These are phyloP conservation scores for Rhipidura dahli DNA, from an alignment of 2,113 vertebrate species.

Conservation along the genomic window DNA sequence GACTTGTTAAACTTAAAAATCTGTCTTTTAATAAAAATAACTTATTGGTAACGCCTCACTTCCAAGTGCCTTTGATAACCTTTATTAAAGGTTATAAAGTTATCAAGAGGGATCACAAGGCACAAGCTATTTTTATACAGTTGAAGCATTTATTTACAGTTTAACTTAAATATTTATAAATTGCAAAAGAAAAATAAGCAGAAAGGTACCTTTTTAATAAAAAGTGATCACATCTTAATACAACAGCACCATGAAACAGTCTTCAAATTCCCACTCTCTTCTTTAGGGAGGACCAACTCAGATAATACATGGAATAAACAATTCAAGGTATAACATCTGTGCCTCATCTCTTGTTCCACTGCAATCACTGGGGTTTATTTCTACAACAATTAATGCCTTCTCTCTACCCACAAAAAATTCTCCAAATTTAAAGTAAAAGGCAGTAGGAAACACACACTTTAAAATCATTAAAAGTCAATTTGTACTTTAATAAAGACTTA, in stretches of 20 bases:
- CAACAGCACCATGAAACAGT: not conserved
- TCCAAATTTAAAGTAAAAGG: not conserved
- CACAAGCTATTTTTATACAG: constrained; percentile 46
- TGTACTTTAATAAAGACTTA: not conserved
- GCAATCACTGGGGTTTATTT: not conserved
- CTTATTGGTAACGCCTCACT: constrained; percentile 5
- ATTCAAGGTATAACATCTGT: not conserved
- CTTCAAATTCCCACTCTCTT: constrained; percentile 8
- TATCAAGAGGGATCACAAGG: constrained; percentile 59
- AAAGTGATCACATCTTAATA: constrained; percentile 11
- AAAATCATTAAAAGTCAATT: not conserved
- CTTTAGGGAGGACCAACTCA: constrained; percentile 26
- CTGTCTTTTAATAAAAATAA: constrained; percentile 55
- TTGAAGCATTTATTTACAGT: constrained; percentile 6
- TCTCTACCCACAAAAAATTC: not conserved
- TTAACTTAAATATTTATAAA: constrained; percentile 68
- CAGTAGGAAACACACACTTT: not conserved
- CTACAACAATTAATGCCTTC: not conserved
- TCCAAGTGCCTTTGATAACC: not conserved
- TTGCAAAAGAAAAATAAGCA: constrained; percentile 12
- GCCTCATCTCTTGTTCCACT: not conserved
- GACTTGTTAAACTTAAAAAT: constrained; percentile 47
- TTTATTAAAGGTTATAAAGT: constrained; percentile 51
- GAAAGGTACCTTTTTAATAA: constrained; percentile 23
- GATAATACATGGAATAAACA: constrained; percentile 14